Percentiles rank a stretch among this genome's conserved stretches.
phyloP scores from a whole-genome alignment of 2,797 vertebrate genomes.

The Lophotriccus pileatus region DNA sequence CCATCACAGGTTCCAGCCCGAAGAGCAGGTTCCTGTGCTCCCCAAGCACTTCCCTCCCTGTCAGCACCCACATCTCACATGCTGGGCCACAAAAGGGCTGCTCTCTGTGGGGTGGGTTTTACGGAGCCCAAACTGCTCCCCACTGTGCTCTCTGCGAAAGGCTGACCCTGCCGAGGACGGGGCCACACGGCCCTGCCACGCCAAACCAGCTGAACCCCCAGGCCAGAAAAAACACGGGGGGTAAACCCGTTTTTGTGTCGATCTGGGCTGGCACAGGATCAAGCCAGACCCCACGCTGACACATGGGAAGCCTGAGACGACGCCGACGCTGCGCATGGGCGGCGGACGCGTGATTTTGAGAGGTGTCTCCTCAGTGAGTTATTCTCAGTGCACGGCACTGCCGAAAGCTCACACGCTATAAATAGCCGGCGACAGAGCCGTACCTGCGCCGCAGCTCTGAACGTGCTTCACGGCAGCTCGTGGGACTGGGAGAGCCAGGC shows the following conservation, averaged over 20 bases:
- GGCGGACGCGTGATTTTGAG: not conserved
- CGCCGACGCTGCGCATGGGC: not conserved
- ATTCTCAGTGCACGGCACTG: not conserved
- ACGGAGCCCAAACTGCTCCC: not conserved
- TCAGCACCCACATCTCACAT: not conserved
- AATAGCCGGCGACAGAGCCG: not conserved
- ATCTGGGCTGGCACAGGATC: not conserved
- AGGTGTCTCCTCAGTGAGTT: slow-evolving; percentile 7
- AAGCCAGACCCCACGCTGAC: not conserved
- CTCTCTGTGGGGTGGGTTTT: not conserved
- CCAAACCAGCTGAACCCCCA: not conserved
- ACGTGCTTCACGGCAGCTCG: not conserved
- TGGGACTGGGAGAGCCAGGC: not conserved
- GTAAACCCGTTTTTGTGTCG: not conserved
- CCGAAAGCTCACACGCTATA: not conserved
- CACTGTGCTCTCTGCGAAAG: not conserved
- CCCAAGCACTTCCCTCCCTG: not conserved
- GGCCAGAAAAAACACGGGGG: fast-evolving
- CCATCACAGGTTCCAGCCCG: not conserved
- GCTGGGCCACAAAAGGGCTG: not conserved
- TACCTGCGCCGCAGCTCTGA: not conserved
- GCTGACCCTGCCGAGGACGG: not conserved
- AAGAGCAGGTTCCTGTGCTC: not conserved
- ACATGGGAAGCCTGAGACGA: not conserved
- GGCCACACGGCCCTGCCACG: fast-evolving